Base-by-base conservation (phyloP, 2,113 vertebrate species). In the Aix galericulata region DNA sequence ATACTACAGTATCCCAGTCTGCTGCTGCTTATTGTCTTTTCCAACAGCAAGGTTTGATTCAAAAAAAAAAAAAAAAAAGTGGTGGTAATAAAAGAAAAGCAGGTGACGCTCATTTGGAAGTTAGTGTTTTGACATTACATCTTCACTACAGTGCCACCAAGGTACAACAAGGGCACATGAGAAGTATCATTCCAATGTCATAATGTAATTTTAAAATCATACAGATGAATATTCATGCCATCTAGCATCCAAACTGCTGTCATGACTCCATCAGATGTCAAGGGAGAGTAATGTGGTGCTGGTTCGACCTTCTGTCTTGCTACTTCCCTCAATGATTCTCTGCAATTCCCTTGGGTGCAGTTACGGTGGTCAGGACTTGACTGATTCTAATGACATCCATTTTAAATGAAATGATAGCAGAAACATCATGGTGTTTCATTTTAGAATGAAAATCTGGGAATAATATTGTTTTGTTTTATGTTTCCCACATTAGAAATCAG, bases 161-260 rank as follows among this genome's bases (percentile, higher is more conserved):
- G 13, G 53, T 75, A 56, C 75, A 78, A 76, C 31, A 69, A 59
- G 63, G 83, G 84, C 88, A 60, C 20, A 56, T 77, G 79, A 89
- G 66, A 93, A 97, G 46, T 86, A 86, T 97, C 82, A 46, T 66
- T 95, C 59, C 87, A 91, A 97, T 97, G 95, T 96, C 93, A 95
- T 83, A 60, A 10, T 71, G n/a, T 82, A 90, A 48, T 53, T 93
- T 89, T 78, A 74, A 89, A 91, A 64, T 91, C 66, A 56, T 64
- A 36, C 34, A 40, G 80, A 96, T 97, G 95, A 98, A 98, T 98
- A 98, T 98, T 97, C 97, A 97, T 97, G 46, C 59, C 75, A 80
- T 82, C 27, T 74, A 58, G 55, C 88, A 76, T 94, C 78, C 91
- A 82, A 76, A 82, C 90, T 96, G 94, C 94, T 97, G 95, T 95